phyloP scores from a whole-genome alignment of 1,140 invertebrate genomes.

The Caenorhabditis briggsae region DNA sequence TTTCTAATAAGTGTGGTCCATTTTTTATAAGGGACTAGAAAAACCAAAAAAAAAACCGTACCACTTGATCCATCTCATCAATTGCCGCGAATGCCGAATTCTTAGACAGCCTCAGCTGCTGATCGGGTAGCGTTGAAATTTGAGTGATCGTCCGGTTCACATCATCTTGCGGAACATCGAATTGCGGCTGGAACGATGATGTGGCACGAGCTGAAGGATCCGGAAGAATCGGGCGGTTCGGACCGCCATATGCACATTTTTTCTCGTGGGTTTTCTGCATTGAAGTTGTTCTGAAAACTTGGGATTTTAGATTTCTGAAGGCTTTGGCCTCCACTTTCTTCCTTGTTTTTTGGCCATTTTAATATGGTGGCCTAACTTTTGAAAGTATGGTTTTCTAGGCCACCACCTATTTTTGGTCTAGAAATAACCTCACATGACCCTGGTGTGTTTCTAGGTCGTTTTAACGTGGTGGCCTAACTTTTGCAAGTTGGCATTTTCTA shows the following conservation, averaged over 20 bases:
- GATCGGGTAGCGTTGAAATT: slow-evolving; percentile 11
- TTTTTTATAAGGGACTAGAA: no score
- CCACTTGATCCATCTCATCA: not conserved
- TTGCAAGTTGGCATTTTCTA: no score
- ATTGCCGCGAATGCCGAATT: slow-evolving; percentile 6
- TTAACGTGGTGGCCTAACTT: no score
- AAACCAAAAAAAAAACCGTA: not conserved
- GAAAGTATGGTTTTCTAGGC: no score
- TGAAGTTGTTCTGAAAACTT: not conserved
- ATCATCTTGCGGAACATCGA: not conserved
- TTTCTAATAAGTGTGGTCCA: no score
- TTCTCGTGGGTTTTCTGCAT: slow-evolving; percentile 29
- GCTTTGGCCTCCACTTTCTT: not conserved
- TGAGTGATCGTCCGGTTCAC: slow-evolving; percentile 30
- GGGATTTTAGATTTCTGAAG: not conserved
- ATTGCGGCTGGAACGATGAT: slow-evolving; percentile 8
- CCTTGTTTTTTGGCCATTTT: not conserved
- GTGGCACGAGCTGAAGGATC: not conserved
- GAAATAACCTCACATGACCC: no score
- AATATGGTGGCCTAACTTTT: not conserved
- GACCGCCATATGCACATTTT: slow-evolving; percentile 22
- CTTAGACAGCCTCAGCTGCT: not conserved
- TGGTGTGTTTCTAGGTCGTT: no score
- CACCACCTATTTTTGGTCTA: no score
- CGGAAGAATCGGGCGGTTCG: slow-evolving; percentile 19